Percentiles rank a stretch among this genome's conserved stretches.
Conservation (phyloP, 1,140 invertebrate species). For the Caenorhabditis inopinata region DNA sequence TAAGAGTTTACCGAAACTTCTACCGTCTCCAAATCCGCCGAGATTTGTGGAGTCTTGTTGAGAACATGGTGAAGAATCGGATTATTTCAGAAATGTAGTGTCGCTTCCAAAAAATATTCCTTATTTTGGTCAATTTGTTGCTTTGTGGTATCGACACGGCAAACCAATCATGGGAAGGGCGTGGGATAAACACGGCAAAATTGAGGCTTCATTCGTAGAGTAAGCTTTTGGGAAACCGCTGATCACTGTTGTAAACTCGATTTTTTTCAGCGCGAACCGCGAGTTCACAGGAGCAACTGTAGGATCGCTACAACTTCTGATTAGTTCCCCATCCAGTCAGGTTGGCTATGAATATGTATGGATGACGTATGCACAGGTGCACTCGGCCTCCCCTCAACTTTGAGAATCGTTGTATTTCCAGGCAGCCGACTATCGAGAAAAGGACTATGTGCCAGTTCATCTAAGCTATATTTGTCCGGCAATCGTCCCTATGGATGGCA, state of each 20-base stretch:
- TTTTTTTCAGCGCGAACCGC: not conserved
- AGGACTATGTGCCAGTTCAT: constrained; percentile 33
- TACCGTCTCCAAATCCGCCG: no score
- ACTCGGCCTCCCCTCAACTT: no score
- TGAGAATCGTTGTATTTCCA: not conserved
- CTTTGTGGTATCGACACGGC: constrained; percentile 32
- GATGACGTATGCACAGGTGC: constrained; percentile 23
- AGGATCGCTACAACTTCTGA: constrained; percentile 16
- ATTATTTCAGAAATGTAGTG: not conserved
- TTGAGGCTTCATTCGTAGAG: constrained; percentile 14
- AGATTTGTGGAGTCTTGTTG: no score
- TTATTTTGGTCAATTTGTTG: constrained; percentile 4
- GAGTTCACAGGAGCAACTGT: constrained; percentile 29
- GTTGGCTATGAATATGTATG: constrained; percentile 25
- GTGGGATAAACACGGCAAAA: not conserved
- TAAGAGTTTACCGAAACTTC: no score
- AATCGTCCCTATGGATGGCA: not conserved
- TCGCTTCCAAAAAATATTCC: not conserved
- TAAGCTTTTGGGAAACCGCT: not conserved
- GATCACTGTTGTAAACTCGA: not conserved
- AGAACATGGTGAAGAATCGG: no score
- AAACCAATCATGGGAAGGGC: constrained; percentile 35
- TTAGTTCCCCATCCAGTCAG: not conserved
- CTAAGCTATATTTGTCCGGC: constrained; percentile 17
- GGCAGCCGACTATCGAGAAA: constrained; percentile 7